Conservation (phyloP, 2,113 vertebrate species). For the Eptesicus fuscus region DNA sequence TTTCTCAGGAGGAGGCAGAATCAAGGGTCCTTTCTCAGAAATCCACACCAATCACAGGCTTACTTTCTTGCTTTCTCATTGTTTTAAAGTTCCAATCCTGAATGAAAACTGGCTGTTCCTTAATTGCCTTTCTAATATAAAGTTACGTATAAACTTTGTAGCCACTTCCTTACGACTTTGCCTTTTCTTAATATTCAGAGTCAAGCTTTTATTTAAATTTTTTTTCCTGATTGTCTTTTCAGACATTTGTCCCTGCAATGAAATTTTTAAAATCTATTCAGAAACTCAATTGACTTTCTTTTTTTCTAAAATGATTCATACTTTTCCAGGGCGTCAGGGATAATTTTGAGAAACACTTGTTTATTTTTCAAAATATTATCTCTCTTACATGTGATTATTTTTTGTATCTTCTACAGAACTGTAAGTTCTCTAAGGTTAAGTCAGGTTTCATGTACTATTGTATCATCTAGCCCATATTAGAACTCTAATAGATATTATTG, state of each 20-base stretch:
- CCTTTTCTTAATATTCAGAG: background rate
- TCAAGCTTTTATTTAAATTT: background rate
- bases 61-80: background rate
- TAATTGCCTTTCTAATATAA: background rate
- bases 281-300: background rate
- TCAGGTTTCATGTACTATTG: background rate
- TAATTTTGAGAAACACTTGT: background rate
- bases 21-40: background rate
- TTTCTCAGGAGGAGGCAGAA: background rate
- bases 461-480: background rate
- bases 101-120: background rate
- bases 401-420: background rate
- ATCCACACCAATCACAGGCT: background rate
- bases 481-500: background rate
- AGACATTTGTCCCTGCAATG: background rate
- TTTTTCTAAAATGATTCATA: background rate
- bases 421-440: background rate
- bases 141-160: background rate
- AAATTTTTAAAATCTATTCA: background rate
- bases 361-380: conserved; percentile 23
- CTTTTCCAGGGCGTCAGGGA: background rate
- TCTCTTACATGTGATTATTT: background rate
- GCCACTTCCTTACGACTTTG: background rate
- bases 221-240: background rate
- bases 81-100: background rate